These are phyloP conservation scores for Chrosomus eos DNA, from an alignment of 2,797 vertebrate species.

Conservation along the genomic window DNA sequence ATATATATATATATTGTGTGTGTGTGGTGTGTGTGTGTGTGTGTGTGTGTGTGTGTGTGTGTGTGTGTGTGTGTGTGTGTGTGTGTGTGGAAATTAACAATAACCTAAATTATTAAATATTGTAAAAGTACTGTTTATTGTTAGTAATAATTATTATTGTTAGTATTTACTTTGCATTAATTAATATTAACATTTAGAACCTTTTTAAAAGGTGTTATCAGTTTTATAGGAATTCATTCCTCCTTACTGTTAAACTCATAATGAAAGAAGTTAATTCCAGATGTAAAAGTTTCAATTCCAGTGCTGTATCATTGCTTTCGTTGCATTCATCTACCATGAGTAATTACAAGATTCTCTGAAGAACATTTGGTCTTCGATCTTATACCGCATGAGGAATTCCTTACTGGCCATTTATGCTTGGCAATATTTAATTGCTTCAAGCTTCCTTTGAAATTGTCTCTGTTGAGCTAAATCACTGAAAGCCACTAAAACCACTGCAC, in stretches of 20 bases:
- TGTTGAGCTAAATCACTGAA: background rate
- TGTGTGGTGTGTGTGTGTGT: too few relatives aligned
- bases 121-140: background rate
- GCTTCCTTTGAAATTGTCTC: constrained; percentile 15
- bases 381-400: background rate
- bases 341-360: background rate
- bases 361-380: constrained; percentile 14
- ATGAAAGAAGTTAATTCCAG: background rate
- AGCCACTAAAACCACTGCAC: background rate
- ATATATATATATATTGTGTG: too few relatives aligned
- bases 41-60: too few relatives aligned
- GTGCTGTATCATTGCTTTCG: background rate
- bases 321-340: background rate
- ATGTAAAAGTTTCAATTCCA: background rate
- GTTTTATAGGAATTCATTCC: background rate
- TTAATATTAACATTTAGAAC: background rate
- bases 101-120: background rate
- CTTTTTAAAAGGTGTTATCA: background rate
- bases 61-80: too few relatives aligned
- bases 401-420: constrained; percentile 9
- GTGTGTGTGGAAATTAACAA: background rate
- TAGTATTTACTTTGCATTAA: background rate
- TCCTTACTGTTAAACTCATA: background rate
- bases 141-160: background rate
- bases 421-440: constrained; percentile 12